Base-by-base conservation (phyloP, 2,888 invertebrate species). In the Leucophenga montana region DNA sequence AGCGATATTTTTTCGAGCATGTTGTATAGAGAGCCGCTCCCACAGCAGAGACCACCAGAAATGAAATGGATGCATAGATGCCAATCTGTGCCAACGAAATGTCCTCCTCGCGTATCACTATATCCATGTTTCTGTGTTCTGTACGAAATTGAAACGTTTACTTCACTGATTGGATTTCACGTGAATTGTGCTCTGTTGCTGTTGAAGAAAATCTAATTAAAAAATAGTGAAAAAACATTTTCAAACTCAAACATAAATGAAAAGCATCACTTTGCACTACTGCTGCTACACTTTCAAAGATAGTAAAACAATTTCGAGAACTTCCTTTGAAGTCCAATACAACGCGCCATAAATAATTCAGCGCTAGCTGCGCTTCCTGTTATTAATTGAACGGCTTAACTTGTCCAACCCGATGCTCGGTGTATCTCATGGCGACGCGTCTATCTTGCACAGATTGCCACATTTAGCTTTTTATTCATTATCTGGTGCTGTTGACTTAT, bases 1-100 rank as follows among this genome's bases (percentile, higher is more conserved):
- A 88, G 46, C 90, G 88, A 79, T 90, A 91, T 56, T 89, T 89
- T 70, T 88, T 89, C 18, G 91, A 90, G 79, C 91, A 91, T 61
- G 90, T 90, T 39, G 91, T 89, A 75, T 91, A 91, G 1, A 91
- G 77, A 5, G 90, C 85, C 0, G 90, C 85, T 27, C 89, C 89
- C 16, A 90, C 78, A 0, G 90, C 80, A 1, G 90, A 88, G 0
- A 90, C 90, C 64, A 90, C 86, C 71, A 90, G 77, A 78, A 90
- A 90, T 1, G 90, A 90, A 16, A 90, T 80, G 1, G 89, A 88
- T 1, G 89, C 90, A 77, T 90, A 91, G 57, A 90, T 76, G 31
- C 89, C 89, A 67, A 90, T 88, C 78, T 89, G 88, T 27, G 87
- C 82, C 56, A 89, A 66, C 0, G 89, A 88, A 64, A 89, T 79